Evolutionary conservation across 1,140 invertebrate species (phyloP).

Genomic region (Zeugodacus cucurbitae): DNA sequence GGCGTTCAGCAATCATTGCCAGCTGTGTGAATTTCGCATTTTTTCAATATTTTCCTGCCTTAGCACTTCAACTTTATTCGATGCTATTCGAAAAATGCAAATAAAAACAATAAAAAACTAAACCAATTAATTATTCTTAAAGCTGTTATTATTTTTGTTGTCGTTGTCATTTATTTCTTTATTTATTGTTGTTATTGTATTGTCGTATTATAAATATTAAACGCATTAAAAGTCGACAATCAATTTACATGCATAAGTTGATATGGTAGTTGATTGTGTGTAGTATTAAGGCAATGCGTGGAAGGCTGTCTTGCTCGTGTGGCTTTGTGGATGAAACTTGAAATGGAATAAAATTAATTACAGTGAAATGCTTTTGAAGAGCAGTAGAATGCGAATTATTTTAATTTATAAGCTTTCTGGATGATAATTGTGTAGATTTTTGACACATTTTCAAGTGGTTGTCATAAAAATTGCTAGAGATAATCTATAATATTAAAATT

Average conservation of each 20-base stretch:
- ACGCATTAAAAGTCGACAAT: slow-evolving; percentile 17
- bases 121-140: slow-evolving; percentile 11
- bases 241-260: background rate
- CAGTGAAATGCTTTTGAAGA: background rate
- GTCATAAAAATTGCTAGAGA: too few relatives aligned
- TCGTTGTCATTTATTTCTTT: background rate
- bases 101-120: background rate
- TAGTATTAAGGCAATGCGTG: too few relatives aligned
- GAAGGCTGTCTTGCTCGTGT: background rate
- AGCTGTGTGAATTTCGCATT: background rate
- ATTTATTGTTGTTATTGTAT: slow-evolving; percentile 11
- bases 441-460: too few relatives aligned
- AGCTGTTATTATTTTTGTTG: slow-evolving; percentile 3
- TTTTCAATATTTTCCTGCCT: background rate
- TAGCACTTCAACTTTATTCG: background rate
- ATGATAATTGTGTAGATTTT: background rate
- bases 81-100: background rate
- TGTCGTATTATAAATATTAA: slow-evolving; percentile 31
- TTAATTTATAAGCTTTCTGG: background rate
- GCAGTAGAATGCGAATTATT: background rate
- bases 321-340: background rate
- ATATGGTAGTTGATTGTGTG: background rate
- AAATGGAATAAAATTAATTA: background rate
- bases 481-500: too few relatives aligned
- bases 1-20: slow-evolving; percentile 10